A percentile compares a stretch with the other conserved stretches of the same genome.
Evolutionary conservation across 1,140 invertebrate species (phyloP).

Genomic region (Zaprionus tsacasi): DNA sequence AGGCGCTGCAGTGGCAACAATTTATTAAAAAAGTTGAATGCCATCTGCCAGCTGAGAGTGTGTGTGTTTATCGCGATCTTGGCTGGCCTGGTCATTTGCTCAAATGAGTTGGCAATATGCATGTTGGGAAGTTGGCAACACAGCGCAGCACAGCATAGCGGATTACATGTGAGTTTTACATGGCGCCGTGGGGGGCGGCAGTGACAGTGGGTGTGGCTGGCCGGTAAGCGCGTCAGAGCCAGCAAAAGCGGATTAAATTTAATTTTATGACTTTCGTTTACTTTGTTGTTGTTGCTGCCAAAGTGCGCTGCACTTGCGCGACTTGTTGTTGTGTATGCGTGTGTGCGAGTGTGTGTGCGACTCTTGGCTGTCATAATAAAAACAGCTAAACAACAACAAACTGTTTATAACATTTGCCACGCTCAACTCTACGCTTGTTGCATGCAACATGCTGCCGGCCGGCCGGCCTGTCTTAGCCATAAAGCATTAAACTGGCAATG

Average conservation of each 20-base stretch:
- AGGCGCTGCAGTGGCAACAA: slow-evolving; percentile 45
- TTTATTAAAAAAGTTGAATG: slow-evolving; percentile 77
- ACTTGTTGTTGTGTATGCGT: slow-evolving; percentile 23
- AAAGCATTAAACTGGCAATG: slow-evolving; percentile 44
- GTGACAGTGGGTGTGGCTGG: slow-evolving; percentile 56
- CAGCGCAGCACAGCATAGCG: slow-evolving; percentile 35
- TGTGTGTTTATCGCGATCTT: slow-evolving; percentile 65
- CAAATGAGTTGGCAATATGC: slow-evolving; percentile 75
- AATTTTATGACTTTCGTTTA: slow-evolving; percentile 68
- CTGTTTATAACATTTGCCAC: slow-evolving; percentile 18
- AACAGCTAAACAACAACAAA: slow-evolving; percentile 25
- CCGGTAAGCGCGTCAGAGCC: slow-evolving; percentile 27
- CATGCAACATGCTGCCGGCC: slow-evolving; percentile 55
- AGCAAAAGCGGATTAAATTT: slow-evolving; percentile 69
- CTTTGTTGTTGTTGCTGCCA: slow-evolving; percentile 37
- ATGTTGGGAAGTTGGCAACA: slow-evolving; percentile 41
- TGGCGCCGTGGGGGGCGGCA: slow-evolving; percentile 14
- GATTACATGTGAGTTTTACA: slow-evolving; percentile 53
- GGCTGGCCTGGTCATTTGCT: slow-evolving; percentile 74
- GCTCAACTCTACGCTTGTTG: slow-evolving; percentile 44
- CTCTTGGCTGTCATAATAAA: slow-evolving; percentile 68
- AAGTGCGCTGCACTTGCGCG: slow-evolving; percentile 64
- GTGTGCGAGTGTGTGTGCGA: slow-evolving; percentile 9
- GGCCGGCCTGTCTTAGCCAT: slow-evolving; percentile 63
- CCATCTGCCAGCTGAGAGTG: slow-evolving; percentile 41